phyloP scores from a whole-genome alignment of 2,888 invertebrate genomes.

The Tenthredo distinguenda region DNA sequence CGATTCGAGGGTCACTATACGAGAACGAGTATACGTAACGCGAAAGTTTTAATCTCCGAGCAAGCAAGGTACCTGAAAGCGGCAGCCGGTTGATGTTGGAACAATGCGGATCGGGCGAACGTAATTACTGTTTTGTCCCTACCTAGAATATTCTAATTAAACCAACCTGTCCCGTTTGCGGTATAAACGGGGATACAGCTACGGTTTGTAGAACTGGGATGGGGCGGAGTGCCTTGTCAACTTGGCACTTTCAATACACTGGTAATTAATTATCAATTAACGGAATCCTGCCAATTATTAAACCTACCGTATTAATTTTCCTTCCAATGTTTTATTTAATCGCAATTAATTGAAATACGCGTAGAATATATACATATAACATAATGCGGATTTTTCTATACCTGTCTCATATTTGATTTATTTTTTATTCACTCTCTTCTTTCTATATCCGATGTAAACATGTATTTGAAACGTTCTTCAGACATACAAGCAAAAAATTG shows the following conservation, averaged over 20 bases:
- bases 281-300: neutral
- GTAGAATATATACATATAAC: too few species aligned
- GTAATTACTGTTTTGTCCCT: constrained; percentile 36
- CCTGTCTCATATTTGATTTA: too few species aligned
- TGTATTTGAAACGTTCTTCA: too few species aligned
- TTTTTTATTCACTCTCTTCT: too few species aligned
- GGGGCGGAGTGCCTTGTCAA: neutral
- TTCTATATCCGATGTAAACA: too few species aligned
- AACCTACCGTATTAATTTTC: neutral
- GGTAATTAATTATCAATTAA: constrained; percentile 32
- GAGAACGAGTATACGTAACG: neutral
- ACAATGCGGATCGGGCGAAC: neutral
- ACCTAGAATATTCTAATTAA: constrained; percentile 34
- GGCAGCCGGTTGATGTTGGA: neutral
- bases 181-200: neutral
- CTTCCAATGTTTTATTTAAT: neutral
- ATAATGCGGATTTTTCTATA: too few species aligned
- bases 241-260: neutral
- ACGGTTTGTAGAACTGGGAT: neutral
- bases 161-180: constrained; percentile 17
- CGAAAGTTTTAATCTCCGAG: neutral
- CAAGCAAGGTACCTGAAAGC: neutral
- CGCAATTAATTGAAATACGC: neutral
- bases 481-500: neutral
- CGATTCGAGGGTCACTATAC: neutral